Base-by-base conservation (phyloP, 1,140 invertebrate genomes). In the Drosophila dunni region DNA sequence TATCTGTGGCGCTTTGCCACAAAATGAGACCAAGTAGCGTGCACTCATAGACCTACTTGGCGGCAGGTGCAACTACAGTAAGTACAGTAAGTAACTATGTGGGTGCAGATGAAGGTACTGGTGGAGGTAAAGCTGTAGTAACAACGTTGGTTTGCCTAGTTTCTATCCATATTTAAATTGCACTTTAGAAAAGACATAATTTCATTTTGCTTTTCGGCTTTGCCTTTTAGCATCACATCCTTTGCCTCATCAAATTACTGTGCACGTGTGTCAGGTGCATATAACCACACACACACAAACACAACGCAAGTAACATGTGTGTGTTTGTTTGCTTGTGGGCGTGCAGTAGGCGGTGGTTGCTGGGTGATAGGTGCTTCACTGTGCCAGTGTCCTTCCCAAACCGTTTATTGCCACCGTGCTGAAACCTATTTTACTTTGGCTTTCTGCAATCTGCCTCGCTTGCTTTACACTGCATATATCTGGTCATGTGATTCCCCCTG, bases 131-230 rank as follows among this genome's bases (percentile, higher is more conserved):
- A 13, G 57, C 20, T 45, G 42, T 29, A 20, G 56, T 38, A 24
- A 8, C 40, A 9, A 29, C 46, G 65, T 86, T 53, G 66, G 62
- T 82, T 82, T 61, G 75, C 67, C 79, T 79, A 67, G 71, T 79
- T 86, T 3, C 40, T 13, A 24, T 51, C 62, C 73, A 84, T 88
- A 75, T 89, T 83, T 89, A 89, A 89, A 89, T 71, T 84, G 84
- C 84, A 84, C 84, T 89, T 89, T 53, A 84, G 66, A 60, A 29
- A 74, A 72, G 85, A 81, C 80, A 89, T 89, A 89, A 89, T 89
- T 89, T 69, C 78, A 78, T 89, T 88, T 89, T 75, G 66, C 63
- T 61, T 88, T 78, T 80, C 57, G 72, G 69, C 63, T 72, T 78
- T 71, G 53, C 36, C 57, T 62, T 75, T 78, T 71, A 48, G 29